A percentile compares a stretch with the other conserved stretches of the same genome.
phyloP scores from a whole-genome alignment of 2,888 invertebrate species.

The Heliothis peltigera region DNA sequence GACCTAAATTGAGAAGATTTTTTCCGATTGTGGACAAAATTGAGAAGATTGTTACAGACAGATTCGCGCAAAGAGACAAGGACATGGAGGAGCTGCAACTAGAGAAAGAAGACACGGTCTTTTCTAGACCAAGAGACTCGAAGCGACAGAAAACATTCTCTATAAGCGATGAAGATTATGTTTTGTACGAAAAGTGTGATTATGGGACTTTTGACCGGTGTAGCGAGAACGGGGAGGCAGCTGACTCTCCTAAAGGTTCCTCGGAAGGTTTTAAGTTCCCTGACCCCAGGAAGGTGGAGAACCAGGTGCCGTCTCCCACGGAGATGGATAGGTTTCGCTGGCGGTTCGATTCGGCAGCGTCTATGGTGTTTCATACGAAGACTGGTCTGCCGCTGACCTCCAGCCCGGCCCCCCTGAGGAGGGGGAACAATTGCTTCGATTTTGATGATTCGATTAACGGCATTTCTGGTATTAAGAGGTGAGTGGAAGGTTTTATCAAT shows the following conservation, averaged over 20 bases:
- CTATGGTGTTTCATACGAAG: slow-evolving; percentile 95
- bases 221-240: slow-evolving; percentile 42
- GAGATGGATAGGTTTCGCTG: slow-evolving; percentile 93
- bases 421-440: slow-evolving; percentile 94
- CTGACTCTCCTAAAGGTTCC: slow-evolving; percentile 72
- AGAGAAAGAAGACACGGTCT: slow-evolving; percentile 82
- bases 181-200: slow-evolving; percentile 84
- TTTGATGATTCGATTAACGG: slow-evolving; percentile 95
- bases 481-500: slow-evolving; percentile 47
- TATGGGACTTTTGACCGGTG: slow-evolving; percentile 82
- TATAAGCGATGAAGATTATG: slow-evolving; percentile 79
- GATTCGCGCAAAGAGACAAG: slow-evolving; percentile 69
- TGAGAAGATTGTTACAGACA: slow-evolving; percentile 80
- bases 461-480: slow-evolving; percentile 95
- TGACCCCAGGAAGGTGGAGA: slow-evolving; percentile 63
- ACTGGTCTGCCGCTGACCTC: slow-evolving; percentile 96
- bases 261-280: slow-evolving; percentile 73
- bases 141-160: slow-evolving; percentile 84
- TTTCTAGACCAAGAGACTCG: slow-evolving; percentile 74
- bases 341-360: slow-evolving; percentile 94
- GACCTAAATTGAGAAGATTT: slow-evolving; percentile 82
- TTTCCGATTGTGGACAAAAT: slow-evolving; percentile 80
- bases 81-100: slow-evolving; percentile 81
- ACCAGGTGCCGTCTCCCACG: slow-evolving; percentile 91
- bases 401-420: slow-evolving; percentile 95